Percentiles rank a stretch among this genome's conserved stretches.
These are phyloP conservation scores for Xestia ashworthii DNA, from an alignment of 2,888 invertebrate species.

Conservation along the genomic window DNA sequence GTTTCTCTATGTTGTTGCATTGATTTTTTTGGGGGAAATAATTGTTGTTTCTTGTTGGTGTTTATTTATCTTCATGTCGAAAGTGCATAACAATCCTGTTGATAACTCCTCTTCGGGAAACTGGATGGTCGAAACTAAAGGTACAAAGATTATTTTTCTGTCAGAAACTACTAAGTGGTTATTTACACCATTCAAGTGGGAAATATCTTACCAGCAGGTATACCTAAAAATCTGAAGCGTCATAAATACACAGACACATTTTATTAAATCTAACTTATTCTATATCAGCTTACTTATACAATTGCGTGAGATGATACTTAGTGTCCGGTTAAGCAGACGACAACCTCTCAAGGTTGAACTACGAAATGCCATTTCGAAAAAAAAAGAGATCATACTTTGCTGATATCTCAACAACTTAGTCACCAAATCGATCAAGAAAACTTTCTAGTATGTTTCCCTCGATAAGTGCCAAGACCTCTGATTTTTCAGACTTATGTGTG, in stretches of 20 bases:
- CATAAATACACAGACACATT: neutral
- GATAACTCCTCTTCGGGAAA: neutral
- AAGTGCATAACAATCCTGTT: neutral
- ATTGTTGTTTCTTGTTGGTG: neutral
- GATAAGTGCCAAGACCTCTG: neutral
- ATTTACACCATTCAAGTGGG: neutral
- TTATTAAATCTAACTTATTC: constrained; percentile 8
- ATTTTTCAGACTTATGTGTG: too few relatives aligned
- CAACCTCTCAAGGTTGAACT: too few relatives aligned
- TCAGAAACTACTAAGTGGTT: neutral
- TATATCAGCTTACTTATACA: constrained; percentile 13
- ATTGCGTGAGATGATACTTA: neutral
- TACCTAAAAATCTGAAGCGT: neutral
- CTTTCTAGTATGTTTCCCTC: constrained; percentile 1
- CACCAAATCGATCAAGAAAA: neutral
- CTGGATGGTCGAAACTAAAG: neutral
- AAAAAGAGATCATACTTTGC: neutral
- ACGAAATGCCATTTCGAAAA: too few relatives aligned
- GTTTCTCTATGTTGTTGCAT: neutral
- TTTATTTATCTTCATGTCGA: neutral
- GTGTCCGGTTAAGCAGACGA: too few relatives aligned
- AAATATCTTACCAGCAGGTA: constrained; percentile 1
- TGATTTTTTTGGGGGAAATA: neutral
- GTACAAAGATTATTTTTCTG: neutral
- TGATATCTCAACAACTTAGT: constrained; percentile 5